Base-by-base conservation (phyloP, 2,797 vertebrate genomes). In the Mormyrops attenuatus region DNA sequence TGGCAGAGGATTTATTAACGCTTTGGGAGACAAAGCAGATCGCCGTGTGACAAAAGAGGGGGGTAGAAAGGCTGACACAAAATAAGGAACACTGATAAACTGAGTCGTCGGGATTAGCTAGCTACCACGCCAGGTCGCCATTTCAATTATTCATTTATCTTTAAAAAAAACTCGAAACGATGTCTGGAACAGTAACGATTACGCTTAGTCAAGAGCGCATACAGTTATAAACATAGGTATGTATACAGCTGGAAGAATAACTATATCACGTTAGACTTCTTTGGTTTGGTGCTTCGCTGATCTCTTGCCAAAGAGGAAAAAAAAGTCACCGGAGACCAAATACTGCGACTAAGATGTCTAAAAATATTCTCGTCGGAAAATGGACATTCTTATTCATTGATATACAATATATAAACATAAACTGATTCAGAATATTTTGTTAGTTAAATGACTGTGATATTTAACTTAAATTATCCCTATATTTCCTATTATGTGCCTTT, bases 301-400 rank as follows among this genome's bases (percentile, higher is more conserved):
- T 89, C 85, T 87, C 49, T 87, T 41, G 89, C 84, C 89, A 87
- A 89, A 47, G 84, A 47, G 82, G 69, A 11, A 15, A 73, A 86
- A 85, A 87, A 87, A 86, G 63, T 86, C 85, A 87, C 84, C 60
- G 89, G 89, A 89, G 84, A 87, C 60, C 26, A 60, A 60, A 34
- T 60, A 52, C 38, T 80, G 63, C 44, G 20, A 20, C 44, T 73
- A 30, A 30, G 85, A 4, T 47, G 86, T 90, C 85, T 87, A 49
- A 53, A n/a, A 60, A 20, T 9, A 82, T 82, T 53, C 17, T 30
- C 22, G 69, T 50, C n/a, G 38, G 8, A 41, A 82, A 88, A 57
- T 84, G 30, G 30, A 44, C 47, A n/a, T 60, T 60, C n/a, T 44
- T 20, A 50, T 41, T 55, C 34, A 30, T 82, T 60, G 0, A 22